phyloP scores from a whole-genome alignment of 2,113 vertebrate species.

The Tichodroma muraria region DNA sequence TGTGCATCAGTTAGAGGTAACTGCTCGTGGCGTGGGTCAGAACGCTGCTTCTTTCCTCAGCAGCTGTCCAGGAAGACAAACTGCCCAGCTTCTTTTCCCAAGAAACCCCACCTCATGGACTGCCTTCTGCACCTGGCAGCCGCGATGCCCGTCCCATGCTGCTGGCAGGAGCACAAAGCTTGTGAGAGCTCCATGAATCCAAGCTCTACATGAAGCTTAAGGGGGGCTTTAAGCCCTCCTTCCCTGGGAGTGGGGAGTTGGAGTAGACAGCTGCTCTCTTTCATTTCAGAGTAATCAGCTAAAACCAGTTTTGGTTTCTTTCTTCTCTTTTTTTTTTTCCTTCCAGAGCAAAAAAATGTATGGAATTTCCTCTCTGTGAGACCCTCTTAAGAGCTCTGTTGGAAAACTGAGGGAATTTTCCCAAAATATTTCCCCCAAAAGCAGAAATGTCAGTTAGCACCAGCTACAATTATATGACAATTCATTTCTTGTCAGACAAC shows the following conservation, averaged over 20 bases:
- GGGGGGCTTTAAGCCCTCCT: background rate
- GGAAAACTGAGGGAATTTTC: conserved; percentile 15
- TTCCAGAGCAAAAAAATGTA: background rate
- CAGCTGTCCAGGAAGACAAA: background rate
- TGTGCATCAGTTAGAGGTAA: background rate
- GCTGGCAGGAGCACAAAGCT: background rate
- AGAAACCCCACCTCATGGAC: background rate
- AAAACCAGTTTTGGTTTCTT: background rate
- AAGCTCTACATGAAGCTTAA: background rate
- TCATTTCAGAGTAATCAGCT: conserved; percentile 24
- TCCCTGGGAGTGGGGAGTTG: background rate
- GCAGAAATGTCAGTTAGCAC: background rate
- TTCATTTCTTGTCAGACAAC: background rate
- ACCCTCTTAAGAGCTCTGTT: conserved; percentile 1
- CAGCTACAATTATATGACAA: background rate
- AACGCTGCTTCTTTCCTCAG: background rate
- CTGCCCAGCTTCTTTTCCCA: background rate
- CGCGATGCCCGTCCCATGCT: accelerated
- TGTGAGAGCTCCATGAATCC: background rate
- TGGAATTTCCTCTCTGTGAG: conserved; percentile 47
- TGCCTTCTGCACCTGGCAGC: background rate
- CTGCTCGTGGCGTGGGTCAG: background rate
- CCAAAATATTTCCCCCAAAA: conserved; percentile 18
- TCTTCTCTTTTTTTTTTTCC: background rate
- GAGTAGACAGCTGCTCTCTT: conserved; percentile 21